Percentiles rank a stretch among this genome's conserved stretches.
Conservation (phyloP, 1,140 invertebrate genomes). For the Helicoverpa armigera region DNA sequence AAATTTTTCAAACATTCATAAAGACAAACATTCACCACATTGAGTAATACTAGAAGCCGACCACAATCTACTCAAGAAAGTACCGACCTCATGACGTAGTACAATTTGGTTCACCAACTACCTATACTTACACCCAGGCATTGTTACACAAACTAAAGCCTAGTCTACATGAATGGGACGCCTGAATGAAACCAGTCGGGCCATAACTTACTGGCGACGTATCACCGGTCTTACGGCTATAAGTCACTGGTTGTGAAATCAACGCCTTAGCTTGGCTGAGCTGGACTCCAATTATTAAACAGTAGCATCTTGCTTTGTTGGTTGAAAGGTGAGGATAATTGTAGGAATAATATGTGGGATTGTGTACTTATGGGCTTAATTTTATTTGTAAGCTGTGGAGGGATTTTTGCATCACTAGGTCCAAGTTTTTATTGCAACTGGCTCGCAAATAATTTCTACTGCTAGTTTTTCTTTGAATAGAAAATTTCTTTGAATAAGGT, state of each 20-base stretch:
- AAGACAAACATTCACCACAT: no score
- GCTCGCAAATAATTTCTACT: no score
- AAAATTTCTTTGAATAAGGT: no score
- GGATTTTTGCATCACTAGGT: no score
- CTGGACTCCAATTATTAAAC: constrained; percentile 43
- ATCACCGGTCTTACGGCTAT: constrained; percentile 54
- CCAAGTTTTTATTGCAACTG: no score
- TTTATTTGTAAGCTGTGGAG: no score
- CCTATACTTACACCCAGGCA: background rate
- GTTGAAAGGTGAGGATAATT: background rate
- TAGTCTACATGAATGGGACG: constrained; percentile 46
- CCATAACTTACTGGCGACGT: constrained; percentile 52
- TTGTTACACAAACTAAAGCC: constrained; percentile 29
- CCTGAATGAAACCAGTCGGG: constrained; percentile 51
- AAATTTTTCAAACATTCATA: no score
- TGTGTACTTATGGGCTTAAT: no score
- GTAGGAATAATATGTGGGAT: background rate
- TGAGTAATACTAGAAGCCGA: no score
- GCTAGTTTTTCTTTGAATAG: no score
- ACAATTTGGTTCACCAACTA: background rate
- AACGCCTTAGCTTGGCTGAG: constrained; percentile 54
- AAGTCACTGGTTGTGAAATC: constrained; percentile 63
- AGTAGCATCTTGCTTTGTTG: constrained; percentile 35
- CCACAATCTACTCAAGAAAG: background rate
- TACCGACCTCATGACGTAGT: background rate